Conservation (phyloP, 2,113 vertebrate species). For the Ardeotis arabs region DNA sequence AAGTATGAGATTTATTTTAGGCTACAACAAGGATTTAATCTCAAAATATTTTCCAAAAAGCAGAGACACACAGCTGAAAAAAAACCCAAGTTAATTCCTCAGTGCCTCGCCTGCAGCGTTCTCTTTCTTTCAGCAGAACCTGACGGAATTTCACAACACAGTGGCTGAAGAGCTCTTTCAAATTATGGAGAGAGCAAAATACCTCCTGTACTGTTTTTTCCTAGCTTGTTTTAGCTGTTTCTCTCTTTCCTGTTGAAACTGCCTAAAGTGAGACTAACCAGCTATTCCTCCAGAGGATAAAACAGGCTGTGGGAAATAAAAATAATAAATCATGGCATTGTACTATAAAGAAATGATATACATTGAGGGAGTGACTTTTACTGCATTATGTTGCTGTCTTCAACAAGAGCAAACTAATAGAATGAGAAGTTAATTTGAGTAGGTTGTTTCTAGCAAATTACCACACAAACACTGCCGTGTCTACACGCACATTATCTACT, state of each 20-base stretch:
- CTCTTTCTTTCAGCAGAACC: conserved; percentile 6
- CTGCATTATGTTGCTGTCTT: not conserved
- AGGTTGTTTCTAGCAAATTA: not conserved
- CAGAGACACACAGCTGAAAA: not conserved
- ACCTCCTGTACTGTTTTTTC: conserved; percentile 10
- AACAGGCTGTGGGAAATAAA: not conserved
- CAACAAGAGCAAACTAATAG: not conserved
- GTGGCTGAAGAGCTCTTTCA: conserved; percentile 32
- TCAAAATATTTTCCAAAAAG: conserved; percentile 9
- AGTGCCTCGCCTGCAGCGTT: not conserved
- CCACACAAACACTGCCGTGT: not conserved
- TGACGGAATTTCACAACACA: not conserved
- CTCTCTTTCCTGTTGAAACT: not conserved
- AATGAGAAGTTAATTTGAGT: not conserved
- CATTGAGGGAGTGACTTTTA: not conserved
- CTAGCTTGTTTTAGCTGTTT: not conserved
- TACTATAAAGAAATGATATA: not conserved
- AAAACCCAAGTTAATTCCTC: conserved; percentile 7
- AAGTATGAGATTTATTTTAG: not conserved
- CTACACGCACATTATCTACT: not conserved
- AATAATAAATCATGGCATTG: conserved; percentile 33
- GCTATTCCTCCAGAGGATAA: not conserved
- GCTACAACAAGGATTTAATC: not conserved
- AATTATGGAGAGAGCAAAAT: not conserved
- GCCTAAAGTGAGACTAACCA: conserved; percentile 49